Conservation (phyloP, 1,140 invertebrate genomes). For the Pseudomyrmex flavicornis region DNA sequence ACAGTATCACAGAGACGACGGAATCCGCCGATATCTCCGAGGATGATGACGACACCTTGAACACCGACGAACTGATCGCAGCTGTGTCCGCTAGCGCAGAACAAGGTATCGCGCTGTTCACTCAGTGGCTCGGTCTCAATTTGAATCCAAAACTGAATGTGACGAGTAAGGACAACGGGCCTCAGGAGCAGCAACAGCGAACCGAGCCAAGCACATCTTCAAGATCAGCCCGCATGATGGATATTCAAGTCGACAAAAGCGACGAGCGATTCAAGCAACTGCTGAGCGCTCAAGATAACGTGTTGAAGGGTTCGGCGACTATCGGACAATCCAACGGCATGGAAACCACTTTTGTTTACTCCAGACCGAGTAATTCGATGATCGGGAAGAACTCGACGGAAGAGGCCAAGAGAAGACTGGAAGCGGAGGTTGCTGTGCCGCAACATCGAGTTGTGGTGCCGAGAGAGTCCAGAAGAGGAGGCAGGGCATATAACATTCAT, state of each 20-base stretch:
- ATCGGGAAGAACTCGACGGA: conserved; percentile 54
- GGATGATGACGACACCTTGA: conserved; percentile 80
- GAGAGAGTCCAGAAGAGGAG: conserved; percentile 81
- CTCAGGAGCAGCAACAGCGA: conserved; percentile 53
- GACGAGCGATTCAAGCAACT: conserved; percentile 83
- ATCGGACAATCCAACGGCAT: conserved; percentile 77
- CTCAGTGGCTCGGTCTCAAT: conserved; percentile 83
- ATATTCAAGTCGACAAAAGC: conserved; percentile 74
- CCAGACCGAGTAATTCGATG: conserved; percentile 68
- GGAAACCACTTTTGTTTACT: conserved; percentile 82
- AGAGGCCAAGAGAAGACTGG: conserved; percentile 26
- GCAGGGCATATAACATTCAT: conserved; percentile 83
- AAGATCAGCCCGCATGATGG: conserved; percentile 69
- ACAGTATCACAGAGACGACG: conserved; percentile 66
- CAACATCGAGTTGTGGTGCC: conserved; percentile 78
- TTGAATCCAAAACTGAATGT: conserved; percentile 79
- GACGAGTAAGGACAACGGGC: conserved; percentile 64
- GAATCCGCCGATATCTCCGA: conserved; percentile 73
- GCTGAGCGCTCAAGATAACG: conserved; percentile 83
- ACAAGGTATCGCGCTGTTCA: conserved; percentile 85
- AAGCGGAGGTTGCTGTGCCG: conserved; percentile 35
- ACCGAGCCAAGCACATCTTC: conserved; percentile 30
- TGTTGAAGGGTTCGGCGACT: conserved; percentile 81
- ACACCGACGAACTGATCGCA: conserved; percentile 84
- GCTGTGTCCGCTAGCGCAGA: conserved; percentile 86